phyloP scores from a whole-genome alignment of 2,888 invertebrate species.

The Pediacus dermestoides region DNA sequence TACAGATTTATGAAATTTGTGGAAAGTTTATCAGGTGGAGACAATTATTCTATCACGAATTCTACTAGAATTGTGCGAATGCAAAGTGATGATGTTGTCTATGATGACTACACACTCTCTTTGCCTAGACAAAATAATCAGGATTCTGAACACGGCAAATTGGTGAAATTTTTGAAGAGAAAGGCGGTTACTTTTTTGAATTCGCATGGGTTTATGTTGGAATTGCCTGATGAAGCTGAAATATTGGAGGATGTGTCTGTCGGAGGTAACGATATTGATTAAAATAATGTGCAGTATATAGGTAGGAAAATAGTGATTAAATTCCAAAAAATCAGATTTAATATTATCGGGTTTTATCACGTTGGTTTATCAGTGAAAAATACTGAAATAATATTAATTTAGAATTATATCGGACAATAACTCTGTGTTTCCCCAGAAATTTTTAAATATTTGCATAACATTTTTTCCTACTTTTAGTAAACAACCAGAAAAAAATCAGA shows the following conservation, averaged over 20 bases:
- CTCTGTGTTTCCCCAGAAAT: no score
- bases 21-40: slow-evolving; percentile 15
- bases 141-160: slow-evolving; percentile 36
- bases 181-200: slow-evolving; percentile 34
- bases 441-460: no score
- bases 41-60: slow-evolving; percentile 17
- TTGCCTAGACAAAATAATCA: slow-evolving; percentile 8
- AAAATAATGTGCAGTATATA: no score
- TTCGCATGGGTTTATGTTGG: slow-evolving; percentile 36
- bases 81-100: slow-evolving; percentile 14
- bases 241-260: slow-evolving; percentile 14
- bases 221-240: slow-evolving; percentile 36
- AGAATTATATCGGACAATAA: no score
- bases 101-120: not conserved
- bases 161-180: slow-evolving; percentile 39
- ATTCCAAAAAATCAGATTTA: no score
- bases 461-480: no score
- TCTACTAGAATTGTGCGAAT: slow-evolving; percentile 35
- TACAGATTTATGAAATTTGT: slow-evolving; percentile 37
- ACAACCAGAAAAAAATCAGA: no score
- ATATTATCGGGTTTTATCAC: no score
- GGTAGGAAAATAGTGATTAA: no score
- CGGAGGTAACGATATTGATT: no score
- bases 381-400: no score
- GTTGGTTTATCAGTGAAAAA: no score